Base-by-base conservation (phyloP, 2,888 invertebrate species). In the Dorcus parallelipipedus region DNA sequence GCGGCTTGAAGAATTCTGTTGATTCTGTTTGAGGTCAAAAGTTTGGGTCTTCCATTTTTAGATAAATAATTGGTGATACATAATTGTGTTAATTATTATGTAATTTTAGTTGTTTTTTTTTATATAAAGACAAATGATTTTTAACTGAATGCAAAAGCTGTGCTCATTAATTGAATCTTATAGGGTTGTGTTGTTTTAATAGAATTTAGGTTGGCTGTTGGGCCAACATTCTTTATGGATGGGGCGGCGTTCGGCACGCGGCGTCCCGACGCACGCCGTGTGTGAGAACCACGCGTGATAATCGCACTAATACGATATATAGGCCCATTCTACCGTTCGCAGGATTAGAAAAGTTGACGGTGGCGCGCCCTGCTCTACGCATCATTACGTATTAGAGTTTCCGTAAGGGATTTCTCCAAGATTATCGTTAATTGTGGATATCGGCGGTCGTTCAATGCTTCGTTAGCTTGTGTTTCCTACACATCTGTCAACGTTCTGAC, bases 231-330 rank as follows among this genome's bases (percentile, higher is more conserved):
- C 39, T 69, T 69, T 69, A 64, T 63, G 63, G 64, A 57, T 52
- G 60, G 68, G 64, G 66, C 66, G 68, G 64, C 68, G 66, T 59
- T 49, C 58, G 67, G 60, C 71, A 73, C 72, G 70, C 72, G 72
- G 63, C 68, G 65, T 60, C 60, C 54, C 64, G 68, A 64, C 66
- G 66, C 63, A 38, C 55, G 59, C 48, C 52, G 67, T 62, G 66
- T 64, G 70, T 67, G 69, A 67, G 71, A 71, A 72, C 70, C 71
- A 72, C 72, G 73, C 73, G 73, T 71, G 72, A 75, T 75, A 74
- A 75, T 75, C 73, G 71, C 69, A 69, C 75, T 75, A 73, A 73
- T 73, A 70, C 71, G 74, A 74, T 73, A 73, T 64, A 61, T 56
- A 55, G 56, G 56, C 59, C 56, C 59, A 52, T 61, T 56, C 61